Conservation (phyloP, 2,113 vertebrate species). For the Pygoscelis adeliae region DNA sequence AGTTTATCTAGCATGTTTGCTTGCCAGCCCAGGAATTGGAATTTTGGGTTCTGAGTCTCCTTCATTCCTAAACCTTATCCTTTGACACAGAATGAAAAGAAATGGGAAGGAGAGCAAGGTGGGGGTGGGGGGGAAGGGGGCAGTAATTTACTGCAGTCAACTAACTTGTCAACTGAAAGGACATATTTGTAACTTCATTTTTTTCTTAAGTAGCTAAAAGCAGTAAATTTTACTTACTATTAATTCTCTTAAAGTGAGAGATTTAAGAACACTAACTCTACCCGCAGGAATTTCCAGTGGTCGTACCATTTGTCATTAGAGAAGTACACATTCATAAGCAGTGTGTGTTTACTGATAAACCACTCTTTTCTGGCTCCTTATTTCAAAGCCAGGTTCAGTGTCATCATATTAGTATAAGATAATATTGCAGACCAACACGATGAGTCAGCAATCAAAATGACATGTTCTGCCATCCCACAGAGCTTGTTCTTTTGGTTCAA, state of each 20-base stretch:
- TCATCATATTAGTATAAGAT: neutral
- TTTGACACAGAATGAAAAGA: neutral
- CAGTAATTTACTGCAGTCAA: neutral
- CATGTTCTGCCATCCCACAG: neutral
- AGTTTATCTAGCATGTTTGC: neutral
- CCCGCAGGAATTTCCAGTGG: neutral
- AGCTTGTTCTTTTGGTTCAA: neutral
- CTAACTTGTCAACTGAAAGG: neutral
- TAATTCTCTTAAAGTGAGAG: neutral
- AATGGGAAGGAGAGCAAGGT: neutral
- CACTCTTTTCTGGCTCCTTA: neutral
- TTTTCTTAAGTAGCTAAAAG: neutral
- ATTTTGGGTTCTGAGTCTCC: neutral
- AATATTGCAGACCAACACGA: conserved; percentile 3
- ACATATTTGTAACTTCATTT: neutral
- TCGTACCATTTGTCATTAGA: neutral
- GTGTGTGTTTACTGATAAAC: neutral
- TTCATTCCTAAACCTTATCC: neutral
- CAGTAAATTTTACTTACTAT: neutral
- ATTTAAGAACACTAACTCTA: neutral
- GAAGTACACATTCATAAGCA: neutral
- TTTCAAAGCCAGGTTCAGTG: neutral
- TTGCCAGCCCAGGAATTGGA: neutral
- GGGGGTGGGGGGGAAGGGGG: fast-evolving
- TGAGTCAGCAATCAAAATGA: conserved; percentile 62